phyloP scores from a whole-genome alignment of 1,140 invertebrate species.

The Bombyx mandarina region DNA sequence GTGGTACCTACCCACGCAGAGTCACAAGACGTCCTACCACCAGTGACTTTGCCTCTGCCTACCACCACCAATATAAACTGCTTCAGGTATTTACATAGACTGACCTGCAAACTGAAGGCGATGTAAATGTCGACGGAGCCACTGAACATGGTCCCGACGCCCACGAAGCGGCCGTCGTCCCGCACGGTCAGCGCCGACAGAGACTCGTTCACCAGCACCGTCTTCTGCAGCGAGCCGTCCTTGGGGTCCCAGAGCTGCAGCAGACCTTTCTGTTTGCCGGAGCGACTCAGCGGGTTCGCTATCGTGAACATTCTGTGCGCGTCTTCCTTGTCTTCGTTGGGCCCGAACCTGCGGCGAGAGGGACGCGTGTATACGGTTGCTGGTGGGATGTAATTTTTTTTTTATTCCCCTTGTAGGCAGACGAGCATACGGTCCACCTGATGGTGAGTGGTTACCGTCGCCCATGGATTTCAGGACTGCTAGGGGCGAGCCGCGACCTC shows the following conservation, averaged over 20 bases:
- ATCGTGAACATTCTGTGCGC: constrained; percentile 84
- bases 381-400: too few species aligned
- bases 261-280: constrained; percentile 80
- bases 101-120: constrained; percentile 91
- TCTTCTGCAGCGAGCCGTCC: constrained; percentile 69
- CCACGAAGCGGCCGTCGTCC: constrained; percentile 92
- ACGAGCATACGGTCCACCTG: too few species aligned
- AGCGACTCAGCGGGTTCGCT: constrained; percentile 80
- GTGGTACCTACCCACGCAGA: too few species aligned
- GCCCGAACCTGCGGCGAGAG: constrained; percentile 74
- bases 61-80: too few species aligned
- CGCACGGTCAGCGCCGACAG: constrained; percentile 89
- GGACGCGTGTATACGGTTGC: too few species aligned
- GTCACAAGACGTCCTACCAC: too few species aligned
- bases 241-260: constrained; percentile 79
- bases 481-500: too few species aligned
- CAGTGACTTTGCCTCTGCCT: too few species aligned
- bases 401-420: too few species aligned
- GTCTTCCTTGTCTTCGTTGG: constrained; percentile 76
- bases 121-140: constrained; percentile 93
- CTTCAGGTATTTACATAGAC: too few species aligned
- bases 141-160: constrained; percentile 92
- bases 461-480: too few species aligned
- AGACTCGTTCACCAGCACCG: constrained; percentile 78
- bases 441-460: too few species aligned